Evolutionary conservation across 1,140 invertebrate genomes (phyloP).

Genomic region (Aphelinus certus): DNA sequence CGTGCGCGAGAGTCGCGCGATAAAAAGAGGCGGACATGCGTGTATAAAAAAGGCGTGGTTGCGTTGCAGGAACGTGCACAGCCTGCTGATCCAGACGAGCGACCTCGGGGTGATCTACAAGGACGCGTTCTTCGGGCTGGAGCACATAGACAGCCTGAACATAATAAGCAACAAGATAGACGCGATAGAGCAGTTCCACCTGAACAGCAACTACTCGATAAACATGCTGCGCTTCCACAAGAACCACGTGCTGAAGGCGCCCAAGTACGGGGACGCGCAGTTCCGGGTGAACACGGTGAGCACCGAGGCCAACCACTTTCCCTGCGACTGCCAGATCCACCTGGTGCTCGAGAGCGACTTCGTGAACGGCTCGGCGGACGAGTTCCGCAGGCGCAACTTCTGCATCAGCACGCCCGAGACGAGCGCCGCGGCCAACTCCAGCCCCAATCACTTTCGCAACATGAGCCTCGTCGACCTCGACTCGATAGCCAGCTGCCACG

Average conservation of each 20-base stretch:
- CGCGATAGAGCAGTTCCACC: slow-evolving; percentile 75
- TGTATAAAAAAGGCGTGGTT: too few species aligned
- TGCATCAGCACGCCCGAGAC: slow-evolving; percentile 77
- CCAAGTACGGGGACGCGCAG: slow-evolving; percentile 72
- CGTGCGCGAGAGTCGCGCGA: too few species aligned
- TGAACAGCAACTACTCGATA: slow-evolving; percentile 75
- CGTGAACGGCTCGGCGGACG: slow-evolving; percentile 70
- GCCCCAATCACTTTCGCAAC: slow-evolving; percentile 53
- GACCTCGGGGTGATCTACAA: slow-evolving; percentile 78
- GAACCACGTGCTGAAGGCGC: slow-evolving; percentile 82
- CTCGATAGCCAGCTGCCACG: slow-evolving; percentile 73
- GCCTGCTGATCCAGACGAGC: slow-evolving; percentile 80
- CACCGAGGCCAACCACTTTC: slow-evolving; percentile 81
- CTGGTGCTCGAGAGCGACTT: slow-evolving; percentile 78
- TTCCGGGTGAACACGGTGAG: slow-evolving; percentile 75
- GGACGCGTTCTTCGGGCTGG: slow-evolving; percentile 77
- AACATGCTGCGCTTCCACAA: slow-evolving; percentile 77
- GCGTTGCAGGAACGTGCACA: slow-evolving; percentile 69
- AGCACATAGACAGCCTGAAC: slow-evolving; percentile 75
- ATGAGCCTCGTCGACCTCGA: slow-evolving; percentile 77
- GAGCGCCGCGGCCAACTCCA: slow-evolving; percentile 78
- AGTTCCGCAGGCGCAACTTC: slow-evolving; percentile 80
- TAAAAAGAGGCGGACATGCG: too few species aligned
- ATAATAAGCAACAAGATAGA: slow-evolving; percentile 87
- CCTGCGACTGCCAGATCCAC: slow-evolving; percentile 83